Base-by-base conservation (phyloP, 2,797 vertebrate species). In the Mus minutoides region DNA sequence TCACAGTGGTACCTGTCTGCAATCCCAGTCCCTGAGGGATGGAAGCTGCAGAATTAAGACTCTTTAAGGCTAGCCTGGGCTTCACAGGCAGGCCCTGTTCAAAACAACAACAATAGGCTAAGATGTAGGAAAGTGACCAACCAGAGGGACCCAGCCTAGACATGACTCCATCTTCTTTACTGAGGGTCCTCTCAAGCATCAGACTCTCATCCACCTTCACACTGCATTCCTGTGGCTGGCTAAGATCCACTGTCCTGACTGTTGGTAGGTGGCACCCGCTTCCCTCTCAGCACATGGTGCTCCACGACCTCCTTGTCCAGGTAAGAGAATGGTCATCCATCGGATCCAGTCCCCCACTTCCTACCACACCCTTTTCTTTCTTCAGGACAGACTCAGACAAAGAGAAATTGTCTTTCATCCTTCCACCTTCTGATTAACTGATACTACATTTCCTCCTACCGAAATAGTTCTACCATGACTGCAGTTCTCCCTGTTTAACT, bases 401-500 rank as follows among this genome's bases (percentile, higher is more conserved):
- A 6, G 24, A 73, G 6, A 93, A 95, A 78, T 69, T 56, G 84
- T 67, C 21, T 52, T 93, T 82, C 89, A 56, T 60, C 64, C 17
- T 34, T 73, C 26, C 26, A 67, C 34, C 14, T 93, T 85, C 71
- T 64, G 46, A 90, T 80, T 92, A 96, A 80, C 46, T 43, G 17
- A 34, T 71, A 92, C 14, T 49, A 77, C 16, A 67, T 85, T 80
- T 75, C n/a, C 29, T 7, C 43, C 34, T 11, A 9, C 9, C 34
- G 49, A 89, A 56, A 62, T 79, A 91, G 43, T 79, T 87, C 84
- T 88, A 43, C 8, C 78, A 94, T 82, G 31, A 78, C 40, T 54
- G 24, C 1, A 64, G 34, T 3, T 73, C 67, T 60, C 52, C 91
- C 49, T 78, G 21, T 6, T 31, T 84, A 56, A 60, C 58, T 85